Evolutionary conservation across 1,140 invertebrate species (phyloP), one percentile per base, ranked within the genome.

Genomic region (Propsilocerus akamusi): DNA sequence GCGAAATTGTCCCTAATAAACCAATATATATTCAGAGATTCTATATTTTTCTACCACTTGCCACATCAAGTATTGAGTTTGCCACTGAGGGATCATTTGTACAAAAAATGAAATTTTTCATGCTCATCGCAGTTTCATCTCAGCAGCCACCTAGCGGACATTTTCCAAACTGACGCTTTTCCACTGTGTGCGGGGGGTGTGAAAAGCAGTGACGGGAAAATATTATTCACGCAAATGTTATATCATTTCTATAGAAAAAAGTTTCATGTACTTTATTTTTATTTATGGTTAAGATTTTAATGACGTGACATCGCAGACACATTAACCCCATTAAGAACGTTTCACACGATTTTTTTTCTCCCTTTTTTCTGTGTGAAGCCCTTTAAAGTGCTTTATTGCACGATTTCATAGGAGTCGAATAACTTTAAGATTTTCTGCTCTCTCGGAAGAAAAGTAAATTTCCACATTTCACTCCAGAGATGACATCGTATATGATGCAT

Each of bases 1-100:
- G n/a, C n/a, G n/a, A n/a, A n/a, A n/a, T n/a, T n/a, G n/a, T n/a
- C n/a, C 34, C 14, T 41, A 41, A 41, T 41, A 41, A 20, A 41
- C 34, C 34, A 41, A 41, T 41, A 4, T 41, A 41, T 41, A 41
- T 41, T 41, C 34, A 41, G 34, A 41, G 17, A 41, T n/a, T n/a
- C n/a, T n/a, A n/a, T n/a, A n/a, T n/a, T n/a, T n/a, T n/a, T n/a
- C 14, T 20, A 41, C 34, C 34, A 41, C 6, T 41, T 20, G 34
- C 22, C 34, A 7, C 14, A 41, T 41, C 17, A 17, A 20, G 22
- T 20, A 41, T 17, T 14, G 14, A 41, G 22, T 41, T 41, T 17
- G 10, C 14, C n/a, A n/a, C n/a, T n/a, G n/a, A n/a, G n/a, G n/a
- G n/a, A n/a, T n/a, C n/a, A n/a, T n/a, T n/a, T 20, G 5, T 20